Percentiles rank a stretch among this genome's conserved stretches.
These are phyloP conservation scores for Brachylomia viminalis DNA, from an alignment of 2,888 invertebrate species.

Conservation along the genomic window DNA sequence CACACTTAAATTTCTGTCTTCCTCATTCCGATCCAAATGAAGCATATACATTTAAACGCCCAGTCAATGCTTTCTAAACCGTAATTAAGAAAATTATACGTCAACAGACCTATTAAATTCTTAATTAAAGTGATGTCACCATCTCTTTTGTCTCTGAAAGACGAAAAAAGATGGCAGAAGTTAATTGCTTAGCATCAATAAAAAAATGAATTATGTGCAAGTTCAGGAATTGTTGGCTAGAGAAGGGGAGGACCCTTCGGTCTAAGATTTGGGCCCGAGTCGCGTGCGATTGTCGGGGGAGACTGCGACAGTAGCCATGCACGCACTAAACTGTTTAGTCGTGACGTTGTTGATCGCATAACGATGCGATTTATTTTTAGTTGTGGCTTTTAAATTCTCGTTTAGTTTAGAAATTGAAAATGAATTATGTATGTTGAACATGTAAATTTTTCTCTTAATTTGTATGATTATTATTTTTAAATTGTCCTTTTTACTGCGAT, in stretches of 20 bases:
- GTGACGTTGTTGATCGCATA: constrained; percentile 38
- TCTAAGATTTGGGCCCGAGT: constrained; percentile 71
- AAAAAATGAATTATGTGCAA: constrained; percentile 81
- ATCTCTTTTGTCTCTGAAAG: constrained; percentile 54
- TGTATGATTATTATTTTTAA: not conserved
- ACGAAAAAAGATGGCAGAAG: constrained; percentile 71
- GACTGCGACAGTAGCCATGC: constrained; percentile 47
- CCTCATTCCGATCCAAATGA: constrained; percentile 31
- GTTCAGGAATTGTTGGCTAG: constrained; percentile 69
- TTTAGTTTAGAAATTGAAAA: constrained; percentile 13
- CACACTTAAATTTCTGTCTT: constrained; percentile 4
- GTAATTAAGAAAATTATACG: constrained; percentile 66
- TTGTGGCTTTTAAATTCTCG: constrained; percentile 5
- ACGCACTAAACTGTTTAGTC: constrained; percentile 37
- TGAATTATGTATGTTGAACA: not conserved
- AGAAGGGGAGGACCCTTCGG: constrained; percentile 73
- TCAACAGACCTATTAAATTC: constrained; percentile 62
- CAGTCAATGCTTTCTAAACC: constrained; percentile 52
- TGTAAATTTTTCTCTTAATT: not conserved
- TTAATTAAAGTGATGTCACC: constrained; percentile 67
- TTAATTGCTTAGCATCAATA: constrained; percentile 82
- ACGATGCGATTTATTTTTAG: constrained; percentile 9
- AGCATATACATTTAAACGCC: constrained; percentile 44
- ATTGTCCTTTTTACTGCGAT: not conserved
- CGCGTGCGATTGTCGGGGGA: constrained; percentile 69